Conservation (phyloP, 2,888 invertebrate species). For the Agrotis segetum region DNA sequence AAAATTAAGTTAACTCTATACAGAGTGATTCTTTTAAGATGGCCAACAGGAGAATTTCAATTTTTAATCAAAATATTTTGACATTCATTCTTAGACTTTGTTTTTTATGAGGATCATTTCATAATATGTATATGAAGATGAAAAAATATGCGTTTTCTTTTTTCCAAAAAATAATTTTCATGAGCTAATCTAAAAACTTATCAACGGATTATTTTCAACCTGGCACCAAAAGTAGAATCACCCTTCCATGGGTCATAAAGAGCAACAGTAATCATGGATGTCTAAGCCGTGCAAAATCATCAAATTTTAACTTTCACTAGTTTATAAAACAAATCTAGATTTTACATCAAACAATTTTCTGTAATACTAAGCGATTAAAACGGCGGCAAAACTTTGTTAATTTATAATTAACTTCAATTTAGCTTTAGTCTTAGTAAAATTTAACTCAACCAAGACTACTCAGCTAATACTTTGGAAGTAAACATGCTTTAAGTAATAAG, state of each 20-base stretch:
- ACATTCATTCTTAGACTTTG: no score
- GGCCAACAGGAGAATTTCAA: no score
- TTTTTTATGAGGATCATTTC: no score
- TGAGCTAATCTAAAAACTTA: not conserved
- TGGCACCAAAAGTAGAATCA: not conserved
- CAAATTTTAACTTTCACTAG: not conserved
- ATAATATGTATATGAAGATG: no score
- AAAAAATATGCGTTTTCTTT: no score
- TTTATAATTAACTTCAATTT: slow-evolving; percentile 41
- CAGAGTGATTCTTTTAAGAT: no score
- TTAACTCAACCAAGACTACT: slow-evolving; percentile 37
- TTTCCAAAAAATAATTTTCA: not conserved
- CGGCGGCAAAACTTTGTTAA: slow-evolving; percentile 5
- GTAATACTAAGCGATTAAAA: slow-evolving; percentile 4
- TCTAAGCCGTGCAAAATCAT: not conserved
- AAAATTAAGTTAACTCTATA: no score
- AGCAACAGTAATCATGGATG: not conserved
- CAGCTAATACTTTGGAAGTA: slow-evolving; percentile 49
- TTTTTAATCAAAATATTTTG: no score
- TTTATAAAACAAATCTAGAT: not conserved
- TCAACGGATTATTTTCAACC: not conserved
- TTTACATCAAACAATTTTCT: not conserved
- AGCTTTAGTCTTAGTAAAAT: slow-evolving; percentile 33
- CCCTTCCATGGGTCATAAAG: not conserved
- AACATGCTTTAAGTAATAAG: slow-evolving; percentile 39